Evolutionary conservation across 2,113 vertebrate species (phyloP).

Genomic region (Notechis scutatus): DNA sequence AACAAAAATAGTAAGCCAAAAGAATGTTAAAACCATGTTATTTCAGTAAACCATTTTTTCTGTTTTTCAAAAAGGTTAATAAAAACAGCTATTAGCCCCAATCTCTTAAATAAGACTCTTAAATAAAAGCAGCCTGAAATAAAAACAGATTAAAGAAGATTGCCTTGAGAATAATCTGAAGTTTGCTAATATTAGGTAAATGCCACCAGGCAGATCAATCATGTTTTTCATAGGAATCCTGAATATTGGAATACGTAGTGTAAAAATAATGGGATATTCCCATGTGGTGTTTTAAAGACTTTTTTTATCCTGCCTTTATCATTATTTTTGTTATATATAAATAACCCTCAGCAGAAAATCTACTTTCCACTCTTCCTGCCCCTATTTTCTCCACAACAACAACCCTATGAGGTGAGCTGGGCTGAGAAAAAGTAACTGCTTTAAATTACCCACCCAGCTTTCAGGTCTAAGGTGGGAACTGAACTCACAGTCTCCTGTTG

Average conservation of each 20-base stretch:
- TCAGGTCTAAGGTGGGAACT: not conserved
- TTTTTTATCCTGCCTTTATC: not conserved
- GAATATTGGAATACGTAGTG: not conserved
- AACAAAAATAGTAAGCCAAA: not conserved
- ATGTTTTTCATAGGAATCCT: not conserved
- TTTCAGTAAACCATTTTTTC: not conserved
- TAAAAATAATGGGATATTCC: not conserved
- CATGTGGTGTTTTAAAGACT: not conserved
- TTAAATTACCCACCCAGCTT: not conserved
- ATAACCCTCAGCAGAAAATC: not conserved
- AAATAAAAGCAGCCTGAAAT: not conserved
- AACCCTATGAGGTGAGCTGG: not conserved
- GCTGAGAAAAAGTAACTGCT: not conserved
- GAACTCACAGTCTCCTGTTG: not conserved
- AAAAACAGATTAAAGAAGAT: not conserved
- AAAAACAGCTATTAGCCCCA: not conserved
- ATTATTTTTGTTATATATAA: not conserved
- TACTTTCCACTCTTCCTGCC: not conserved
- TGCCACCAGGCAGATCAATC: not conserved
- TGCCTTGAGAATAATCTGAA: not conserved
- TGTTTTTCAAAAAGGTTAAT: not conserved
- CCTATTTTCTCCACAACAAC: not conserved
- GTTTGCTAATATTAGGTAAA: not conserved
- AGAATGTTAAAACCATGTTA: not conserved
- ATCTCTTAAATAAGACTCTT: not conserved